These are phyloP conservation scores for Setophaga petechia DNA, from an alignment of 2,113 vertebrate species.

Conservation along the genomic window DNA sequence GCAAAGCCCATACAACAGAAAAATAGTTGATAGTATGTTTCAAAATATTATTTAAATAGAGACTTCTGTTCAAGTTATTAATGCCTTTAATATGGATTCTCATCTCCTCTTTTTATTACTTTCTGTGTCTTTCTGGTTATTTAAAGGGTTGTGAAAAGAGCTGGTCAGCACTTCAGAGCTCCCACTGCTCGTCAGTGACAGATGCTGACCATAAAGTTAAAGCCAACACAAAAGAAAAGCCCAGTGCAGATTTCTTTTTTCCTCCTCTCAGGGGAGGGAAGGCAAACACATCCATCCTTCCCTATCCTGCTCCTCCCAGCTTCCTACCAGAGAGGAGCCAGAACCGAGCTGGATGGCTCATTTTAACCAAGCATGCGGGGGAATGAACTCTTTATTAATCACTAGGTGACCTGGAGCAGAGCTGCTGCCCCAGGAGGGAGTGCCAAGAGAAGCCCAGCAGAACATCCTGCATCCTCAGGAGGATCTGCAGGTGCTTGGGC, in stretches of 20 bases:
- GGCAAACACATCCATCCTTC: background rate
- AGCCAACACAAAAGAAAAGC: background rate
- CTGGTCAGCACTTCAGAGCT: conserved; percentile 56
- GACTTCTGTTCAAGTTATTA: conserved; percentile 48
- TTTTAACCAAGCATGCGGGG: background rate
- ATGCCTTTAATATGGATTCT: conserved; percentile 65
- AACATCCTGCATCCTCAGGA: background rate
- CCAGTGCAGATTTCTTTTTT: background rate
- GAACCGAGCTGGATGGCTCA: background rate
- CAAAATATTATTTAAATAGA: conserved; percentile 36
- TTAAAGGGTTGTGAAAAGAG: conserved; percentile 33
- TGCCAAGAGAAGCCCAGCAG: background rate
- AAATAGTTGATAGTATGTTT: background rate
- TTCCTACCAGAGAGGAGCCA: background rate
- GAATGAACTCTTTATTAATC: background rate
- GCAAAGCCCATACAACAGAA: background rate
- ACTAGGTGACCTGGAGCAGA: background rate
- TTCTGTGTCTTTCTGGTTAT: conserved; percentile 57
- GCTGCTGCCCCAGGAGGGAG: background rate
- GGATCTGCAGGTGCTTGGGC: background rate
- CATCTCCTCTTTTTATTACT: conserved; percentile 56
- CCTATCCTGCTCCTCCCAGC: background rate
- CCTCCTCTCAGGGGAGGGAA: background rate
- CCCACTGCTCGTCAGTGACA: conserved; percentile 9
- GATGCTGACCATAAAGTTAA: conserved; percentile 25